These are phyloP conservation scores for Grammomys dolichurus DNA, from an alignment of 2,113 vertebrate species.

Conservation along the genomic window DNA sequence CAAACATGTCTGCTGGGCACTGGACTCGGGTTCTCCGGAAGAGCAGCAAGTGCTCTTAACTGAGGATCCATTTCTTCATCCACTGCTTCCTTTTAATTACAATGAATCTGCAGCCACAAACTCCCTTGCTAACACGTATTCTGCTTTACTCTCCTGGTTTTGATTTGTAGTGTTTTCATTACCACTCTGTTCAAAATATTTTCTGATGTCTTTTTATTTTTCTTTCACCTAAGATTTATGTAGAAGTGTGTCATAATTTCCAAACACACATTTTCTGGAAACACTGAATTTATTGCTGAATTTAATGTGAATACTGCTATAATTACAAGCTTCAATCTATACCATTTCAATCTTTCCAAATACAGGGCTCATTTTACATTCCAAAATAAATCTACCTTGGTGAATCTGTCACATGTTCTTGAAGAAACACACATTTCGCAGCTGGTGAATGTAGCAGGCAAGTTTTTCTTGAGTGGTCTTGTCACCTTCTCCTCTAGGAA, in stretches of 20 bases:
- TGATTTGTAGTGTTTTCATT: not conserved
- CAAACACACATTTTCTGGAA: not conserved
- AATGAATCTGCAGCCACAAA: not conserved
- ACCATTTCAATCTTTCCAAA: not conserved
- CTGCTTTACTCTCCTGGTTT: not conserved
- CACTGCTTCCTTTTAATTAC: not conserved
- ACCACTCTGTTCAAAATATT: not conserved
- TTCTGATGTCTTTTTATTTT: not conserved
- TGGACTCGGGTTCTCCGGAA: not conserved
- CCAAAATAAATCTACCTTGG: not conserved
- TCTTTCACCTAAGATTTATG: not conserved
- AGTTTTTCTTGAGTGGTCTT: not conserved
- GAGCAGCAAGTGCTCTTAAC: not conserved
- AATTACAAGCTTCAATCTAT: not conserved
- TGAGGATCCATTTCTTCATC: not conserved
- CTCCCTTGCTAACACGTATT: not conserved
- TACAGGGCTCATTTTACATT: not conserved
- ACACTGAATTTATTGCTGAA: not conserved
- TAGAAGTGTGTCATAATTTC: not conserved
- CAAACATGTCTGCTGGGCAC: not conserved
- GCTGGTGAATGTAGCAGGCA: not conserved
- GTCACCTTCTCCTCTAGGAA: not conserved
- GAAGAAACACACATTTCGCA: not conserved
- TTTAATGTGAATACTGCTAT: slow-evolving; percentile 3
- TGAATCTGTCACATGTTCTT: not conserved